Percentiles rank a stretch among this genome's conserved stretches.
phyloP scores from a whole-genome alignment of 2,113 vertebrate species.

The Cheirogaleus medius region DNA sequence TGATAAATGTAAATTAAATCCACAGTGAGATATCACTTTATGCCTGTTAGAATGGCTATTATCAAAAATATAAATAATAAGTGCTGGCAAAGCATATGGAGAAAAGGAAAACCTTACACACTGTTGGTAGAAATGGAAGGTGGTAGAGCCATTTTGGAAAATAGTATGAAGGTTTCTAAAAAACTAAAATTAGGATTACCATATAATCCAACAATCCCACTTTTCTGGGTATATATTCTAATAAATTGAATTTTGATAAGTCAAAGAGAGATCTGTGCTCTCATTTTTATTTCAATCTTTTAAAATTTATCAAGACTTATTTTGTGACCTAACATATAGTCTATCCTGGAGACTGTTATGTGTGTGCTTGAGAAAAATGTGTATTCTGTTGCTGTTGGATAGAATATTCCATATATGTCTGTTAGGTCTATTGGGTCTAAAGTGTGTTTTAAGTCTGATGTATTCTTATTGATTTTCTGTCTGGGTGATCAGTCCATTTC shows the following conservation, averaged over 20 bases:
- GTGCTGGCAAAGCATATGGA: not conserved
- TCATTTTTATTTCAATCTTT: not conserved
- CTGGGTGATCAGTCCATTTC: not conserved
- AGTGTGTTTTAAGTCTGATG: not conserved
- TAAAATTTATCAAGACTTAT: not conserved
- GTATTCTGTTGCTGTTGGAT: not conserved
- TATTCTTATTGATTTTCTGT: not conserved
- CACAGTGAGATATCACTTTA: not conserved
- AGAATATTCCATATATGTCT: not conserved
- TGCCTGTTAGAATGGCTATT: not conserved
- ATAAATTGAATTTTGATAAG: not conserved
- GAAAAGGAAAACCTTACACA: not conserved
- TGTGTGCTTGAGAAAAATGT: not conserved
- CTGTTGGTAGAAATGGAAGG: not conserved
- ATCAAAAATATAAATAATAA: no score
- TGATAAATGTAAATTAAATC: not conserved
- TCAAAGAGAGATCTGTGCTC: not conserved
- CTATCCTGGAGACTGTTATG: not conserved
- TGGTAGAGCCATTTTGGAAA: not conserved
- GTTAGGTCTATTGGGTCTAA: not conserved
- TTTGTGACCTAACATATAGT: not conserved
- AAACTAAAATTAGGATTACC: not conserved
- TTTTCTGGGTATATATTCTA: not conserved
- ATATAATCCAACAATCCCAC: not conserved
- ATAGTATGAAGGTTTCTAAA: not conserved